Percentiles rank a stretch among this genome's conserved stretches.
Evolutionary conservation across 2,888 invertebrate genomes (phyloP).

Genomic region (Panzeria rudis): DNA sequence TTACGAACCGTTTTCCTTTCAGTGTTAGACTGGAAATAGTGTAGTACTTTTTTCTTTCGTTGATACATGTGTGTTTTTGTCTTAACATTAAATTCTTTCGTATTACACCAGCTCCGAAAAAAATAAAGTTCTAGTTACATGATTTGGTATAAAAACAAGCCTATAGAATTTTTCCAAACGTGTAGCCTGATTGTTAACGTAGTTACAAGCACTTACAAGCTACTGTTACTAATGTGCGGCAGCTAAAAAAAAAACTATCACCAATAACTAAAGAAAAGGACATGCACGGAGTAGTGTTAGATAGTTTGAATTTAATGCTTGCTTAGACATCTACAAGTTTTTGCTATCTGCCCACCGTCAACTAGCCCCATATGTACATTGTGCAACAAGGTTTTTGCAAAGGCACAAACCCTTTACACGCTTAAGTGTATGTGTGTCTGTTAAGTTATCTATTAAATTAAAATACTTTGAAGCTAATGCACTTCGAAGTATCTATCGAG

Average conservation of each 20-base stretch:
- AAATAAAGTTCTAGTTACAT: slow-evolving; percentile 31
- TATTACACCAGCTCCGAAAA: neutral
- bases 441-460: slow-evolving; percentile 69
- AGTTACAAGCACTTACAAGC: slow-evolving; percentile 46
- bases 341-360: slow-evolving; percentile 9
- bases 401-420: slow-evolving; percentile 25
- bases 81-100: neutral
- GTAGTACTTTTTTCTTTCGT: neutral
- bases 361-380: neutral
- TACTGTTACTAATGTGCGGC: slow-evolving; percentile 60
- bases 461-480: slow-evolving; percentile 66
- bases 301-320: slow-evolving; percentile 42
- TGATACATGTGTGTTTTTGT: neutral
- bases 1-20: too few relatives aligned
- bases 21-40: neutral
- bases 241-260: slow-evolving; percentile 10
- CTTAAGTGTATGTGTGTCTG: neutral
- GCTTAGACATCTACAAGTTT: slow-evolving; percentile 16
- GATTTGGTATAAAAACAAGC: neutral
- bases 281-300: neutral
- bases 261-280: neutral
- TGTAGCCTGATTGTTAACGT: slow-evolving; percentile 24
- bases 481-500: slow-evolving; percentile 14
- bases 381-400: slow-evolving; percentile 1
- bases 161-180: slow-evolving; percentile 3